Conservation (phyloP, 2,888 invertebrate genomes). For the Sminthurinus aureus region DNA sequence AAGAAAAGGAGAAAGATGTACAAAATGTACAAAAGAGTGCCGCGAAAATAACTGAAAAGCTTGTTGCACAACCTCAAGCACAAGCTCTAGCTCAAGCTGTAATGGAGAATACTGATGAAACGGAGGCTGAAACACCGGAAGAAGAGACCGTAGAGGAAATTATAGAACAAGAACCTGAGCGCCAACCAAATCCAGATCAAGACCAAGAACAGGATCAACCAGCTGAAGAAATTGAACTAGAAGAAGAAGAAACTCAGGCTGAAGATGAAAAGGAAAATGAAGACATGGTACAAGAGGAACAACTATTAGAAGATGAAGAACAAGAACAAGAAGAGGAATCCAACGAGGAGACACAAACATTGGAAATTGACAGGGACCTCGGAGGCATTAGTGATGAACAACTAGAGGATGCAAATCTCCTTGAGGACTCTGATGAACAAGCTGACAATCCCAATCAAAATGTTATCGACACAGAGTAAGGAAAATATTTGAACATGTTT, state of each 20-base stretch:
- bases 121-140: background rate
- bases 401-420: conserved; percentile 40
- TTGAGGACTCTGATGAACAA: conserved; percentile 35
- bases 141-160: conserved; percentile 12
- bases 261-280: conserved; percentile 59
- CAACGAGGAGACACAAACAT: conserved; percentile 27
- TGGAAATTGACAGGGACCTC: conserved; percentile 9
- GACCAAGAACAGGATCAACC: conserved; percentile 53
- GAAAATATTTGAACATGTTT: background rate
- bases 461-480: conserved; percentile 31
- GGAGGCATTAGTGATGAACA: conserved; percentile 43
- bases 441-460: background rate
- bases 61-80: background rate
- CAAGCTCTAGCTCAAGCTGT: background rate
- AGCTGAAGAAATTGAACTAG: conserved; percentile 38
- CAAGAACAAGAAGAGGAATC: conserved; percentile 14
- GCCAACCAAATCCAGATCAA: conserved; percentile 38
- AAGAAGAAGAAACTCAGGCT: conserved; percentile 64
- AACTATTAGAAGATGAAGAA: conserved; percentile 4
- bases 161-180: conserved; percentile 12
- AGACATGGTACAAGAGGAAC: conserved; percentile 5
- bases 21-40: too few relatives aligned
- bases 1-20: too few relatives aligned
- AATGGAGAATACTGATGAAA: background rate
- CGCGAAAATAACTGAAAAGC: too few relatives aligned